Percentiles rank a stretch among this genome's conserved stretches.
Evolutionary conservation across 2,888 invertebrate genomes (phyloP).

Genomic region (Apoda limacodes): DNA sequence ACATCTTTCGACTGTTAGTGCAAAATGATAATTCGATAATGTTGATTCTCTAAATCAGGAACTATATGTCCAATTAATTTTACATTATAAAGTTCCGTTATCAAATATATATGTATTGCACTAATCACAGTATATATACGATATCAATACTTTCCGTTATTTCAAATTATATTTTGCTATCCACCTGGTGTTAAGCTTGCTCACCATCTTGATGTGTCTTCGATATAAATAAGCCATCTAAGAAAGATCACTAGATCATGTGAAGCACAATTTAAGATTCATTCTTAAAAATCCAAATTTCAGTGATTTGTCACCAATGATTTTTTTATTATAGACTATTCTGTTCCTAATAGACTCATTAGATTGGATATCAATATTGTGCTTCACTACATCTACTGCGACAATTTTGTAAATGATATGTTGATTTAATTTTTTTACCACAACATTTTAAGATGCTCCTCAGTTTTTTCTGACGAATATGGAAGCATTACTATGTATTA

Average conservation of each 20-base stretch:
- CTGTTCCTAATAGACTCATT: conserved; percentile 58
- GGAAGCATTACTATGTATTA: too few relatives aligned
- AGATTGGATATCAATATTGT: conserved; percentile 32
- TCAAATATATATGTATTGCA: conserved; percentile 20
- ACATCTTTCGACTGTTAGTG: conserved; percentile 33
- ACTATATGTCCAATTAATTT: conserved; percentile 18
- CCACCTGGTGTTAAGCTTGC: conserved; percentile 20
- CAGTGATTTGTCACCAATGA: conserved; percentile 66
- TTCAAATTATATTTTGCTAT: conserved; percentile 23
- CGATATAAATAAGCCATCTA: conserved; percentile 40
- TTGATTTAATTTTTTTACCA: conserved; percentile 21
- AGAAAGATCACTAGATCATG: conserved; percentile 48
- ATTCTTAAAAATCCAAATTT: conserved; percentile 49
- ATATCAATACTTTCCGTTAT: too few relatives aligned
- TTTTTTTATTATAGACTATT: conserved; percentile 52
- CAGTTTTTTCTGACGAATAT: conserved; percentile 41
- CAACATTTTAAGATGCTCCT: conserved; percentile 38
- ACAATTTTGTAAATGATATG: conserved; percentile 17
- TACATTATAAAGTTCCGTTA: conserved; percentile 11
- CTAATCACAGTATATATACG: conserved; percentile 23
- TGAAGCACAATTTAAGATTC: conserved; percentile 37
- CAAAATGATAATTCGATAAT: conserved; percentile 23
- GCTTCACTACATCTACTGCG: conserved; percentile 56
- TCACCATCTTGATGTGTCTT: conserved; percentile 49
- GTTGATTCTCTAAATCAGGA: conserved; percentile 17